Evolutionary conservation across 2,113 vertebrate species (phyloP).

Genomic region (Neotragus pygmaeus): DNA sequence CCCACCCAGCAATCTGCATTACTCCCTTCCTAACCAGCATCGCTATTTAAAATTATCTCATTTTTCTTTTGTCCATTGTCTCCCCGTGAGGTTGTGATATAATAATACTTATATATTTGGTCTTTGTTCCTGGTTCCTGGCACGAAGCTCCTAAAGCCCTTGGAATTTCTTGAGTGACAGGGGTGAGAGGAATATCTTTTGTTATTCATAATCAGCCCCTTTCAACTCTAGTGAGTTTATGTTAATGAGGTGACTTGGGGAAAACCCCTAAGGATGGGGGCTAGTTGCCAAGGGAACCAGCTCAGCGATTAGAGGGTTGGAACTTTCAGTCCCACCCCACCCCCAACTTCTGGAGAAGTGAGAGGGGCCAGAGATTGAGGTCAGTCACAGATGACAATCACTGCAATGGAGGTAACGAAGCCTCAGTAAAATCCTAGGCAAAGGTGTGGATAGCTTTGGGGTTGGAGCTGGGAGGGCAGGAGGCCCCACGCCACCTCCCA

Average conservation of each 20-base stretch:
- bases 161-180: neutral
- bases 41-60: neutral
- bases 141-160: neutral
- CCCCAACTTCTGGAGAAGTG: neutral
- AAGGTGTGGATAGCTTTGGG: neutral
- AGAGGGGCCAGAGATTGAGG: neutral
- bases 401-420: neutral
- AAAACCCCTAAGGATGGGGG: neutral
- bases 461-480: neutral
- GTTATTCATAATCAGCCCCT: neutral
- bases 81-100: neutral
- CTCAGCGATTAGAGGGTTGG: neutral
- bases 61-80: neutral
- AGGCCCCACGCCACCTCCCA: neutral
- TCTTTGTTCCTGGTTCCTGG: neutral
- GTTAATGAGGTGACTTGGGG: neutral
- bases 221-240: neutral
- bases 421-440: neutral
- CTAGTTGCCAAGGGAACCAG: neutral
- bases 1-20: neutral
- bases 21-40: rapidly evolving
- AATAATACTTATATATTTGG: neutral
- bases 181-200: neutral
- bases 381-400: neutral
- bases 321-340: neutral